These are phyloP conservation scores for Aegotheles bennettii DNA, from an alignment of 2,113 vertebrate species.

Conservation along the genomic window DNA sequence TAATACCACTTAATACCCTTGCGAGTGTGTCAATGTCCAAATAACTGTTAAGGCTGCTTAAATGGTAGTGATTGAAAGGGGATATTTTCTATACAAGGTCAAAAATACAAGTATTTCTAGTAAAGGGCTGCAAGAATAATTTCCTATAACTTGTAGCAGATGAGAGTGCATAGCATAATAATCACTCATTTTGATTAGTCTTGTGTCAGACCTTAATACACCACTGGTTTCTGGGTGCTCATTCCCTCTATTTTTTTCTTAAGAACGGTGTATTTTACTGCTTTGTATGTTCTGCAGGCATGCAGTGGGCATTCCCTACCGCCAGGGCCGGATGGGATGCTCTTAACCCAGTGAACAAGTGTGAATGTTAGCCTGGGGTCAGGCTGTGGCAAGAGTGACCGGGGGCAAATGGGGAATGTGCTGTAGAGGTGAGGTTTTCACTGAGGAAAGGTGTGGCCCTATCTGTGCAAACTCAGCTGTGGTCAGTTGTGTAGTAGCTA, in stretches of 20 bases:
- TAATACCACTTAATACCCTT: background rate
- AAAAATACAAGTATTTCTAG: background rate
- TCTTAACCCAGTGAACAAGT: background rate
- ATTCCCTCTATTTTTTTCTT: background rate
- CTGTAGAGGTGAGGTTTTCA: background rate
- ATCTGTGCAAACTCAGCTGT: accelerated
- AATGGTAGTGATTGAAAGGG: background rate
- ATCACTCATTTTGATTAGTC: background rate
- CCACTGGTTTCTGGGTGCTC: background rate
- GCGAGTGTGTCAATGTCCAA: background rate
- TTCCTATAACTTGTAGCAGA: background rate
- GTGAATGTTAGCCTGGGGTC: accelerated
- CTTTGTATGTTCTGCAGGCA: background rate
- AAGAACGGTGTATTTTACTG: background rate
- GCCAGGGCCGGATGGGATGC: accelerated
- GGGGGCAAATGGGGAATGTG: background rate
- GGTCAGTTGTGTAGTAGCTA: background rate
- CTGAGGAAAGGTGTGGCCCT: background rate
- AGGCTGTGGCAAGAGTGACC: background rate
- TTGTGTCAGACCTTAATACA: background rate
- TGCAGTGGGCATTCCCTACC: background rate
- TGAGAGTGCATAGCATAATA: background rate
- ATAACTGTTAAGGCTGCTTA: background rate
- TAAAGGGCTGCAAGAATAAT: background rate
- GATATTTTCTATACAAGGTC: background rate